A percentile compares a stretch with the other conserved stretches of the same genome.
Conservation (phyloP, 2,113 vertebrate genomes). For the Larimichthys crocea region DNA sequence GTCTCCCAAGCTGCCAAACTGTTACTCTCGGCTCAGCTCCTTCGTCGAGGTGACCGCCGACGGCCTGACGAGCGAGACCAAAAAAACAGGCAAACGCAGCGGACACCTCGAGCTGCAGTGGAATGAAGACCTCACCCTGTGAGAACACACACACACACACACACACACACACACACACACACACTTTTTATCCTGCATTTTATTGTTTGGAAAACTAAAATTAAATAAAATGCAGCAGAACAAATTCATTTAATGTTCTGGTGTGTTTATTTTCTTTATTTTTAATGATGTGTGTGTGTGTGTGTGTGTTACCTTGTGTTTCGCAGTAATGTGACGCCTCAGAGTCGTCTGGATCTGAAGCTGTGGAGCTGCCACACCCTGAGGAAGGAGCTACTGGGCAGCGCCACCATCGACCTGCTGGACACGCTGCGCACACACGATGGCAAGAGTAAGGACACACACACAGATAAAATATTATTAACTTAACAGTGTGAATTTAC, state of each 20-base stretch:
- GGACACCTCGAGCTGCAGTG: slow-evolving; percentile 94
- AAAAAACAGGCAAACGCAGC: slow-evolving; percentile 94
- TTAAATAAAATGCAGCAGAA: not conserved
- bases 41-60: slow-evolving; percentile 94
- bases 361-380: slow-evolving; percentile 96
- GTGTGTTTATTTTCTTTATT: not conserved
- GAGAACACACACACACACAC: slow-evolving; percentile 29
- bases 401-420: slow-evolving; percentile 90
- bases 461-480: too few species aligned
- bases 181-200: not conserved
- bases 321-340: slow-evolving; percentile 92
- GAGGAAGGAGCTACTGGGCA: slow-evolving; percentile 93
- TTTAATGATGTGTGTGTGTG: not conserved
- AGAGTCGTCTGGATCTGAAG: slow-evolving; percentile 94
- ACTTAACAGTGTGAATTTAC: not conserved
- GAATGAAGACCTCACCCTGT: slow-evolving; percentile 94
- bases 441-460: slow-evolving; percentile 86
- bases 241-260: not conserved
- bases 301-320: slow-evolving; percentile 1
- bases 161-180: not conserved
- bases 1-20: slow-evolving; percentile 88
- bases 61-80: slow-evolving; percentile 91
- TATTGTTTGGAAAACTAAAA: not conserved
- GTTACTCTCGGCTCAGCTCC: slow-evolving; percentile 89
- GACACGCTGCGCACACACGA: slow-evolving; percentile 88